phyloP scores from a whole-genome alignment of 2,888 invertebrate genomes.

The Drosophila kokeensis region DNA sequence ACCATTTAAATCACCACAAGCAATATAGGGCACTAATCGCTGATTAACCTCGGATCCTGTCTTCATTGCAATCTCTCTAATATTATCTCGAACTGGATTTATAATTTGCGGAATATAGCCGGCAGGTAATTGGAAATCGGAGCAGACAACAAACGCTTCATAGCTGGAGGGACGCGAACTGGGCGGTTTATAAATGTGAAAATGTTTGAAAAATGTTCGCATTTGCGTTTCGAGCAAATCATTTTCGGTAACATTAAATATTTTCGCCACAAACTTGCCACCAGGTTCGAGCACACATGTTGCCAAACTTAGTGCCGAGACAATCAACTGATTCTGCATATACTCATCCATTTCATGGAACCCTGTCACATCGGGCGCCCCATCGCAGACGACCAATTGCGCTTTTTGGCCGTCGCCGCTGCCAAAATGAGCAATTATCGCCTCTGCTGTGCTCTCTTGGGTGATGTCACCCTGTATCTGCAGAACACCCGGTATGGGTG shows the following conservation, averaged over 20 bases:
- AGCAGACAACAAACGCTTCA: constrained; percentile 98
- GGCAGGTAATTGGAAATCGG: constrained; percentile 92
- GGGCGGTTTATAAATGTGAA: constrained; percentile 96
- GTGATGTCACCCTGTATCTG: constrained; percentile 99
- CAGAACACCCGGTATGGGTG: constrained; percentile 96
- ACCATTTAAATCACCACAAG: constrained; percentile 93
- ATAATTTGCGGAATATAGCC: constrained; percentile 91
- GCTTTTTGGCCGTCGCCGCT: constrained; percentile 91
- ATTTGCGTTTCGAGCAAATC: constrained; percentile 95
- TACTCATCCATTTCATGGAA: constrained; percentile 99
- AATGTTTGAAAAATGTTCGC: constrained; percentile 94
- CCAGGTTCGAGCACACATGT: constrained; percentile 95
- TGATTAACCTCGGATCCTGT: constrained; percentile 91
- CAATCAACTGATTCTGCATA: constrained; percentile 96
- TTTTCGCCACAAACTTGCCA: constrained; percentile 98
- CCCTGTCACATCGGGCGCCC: constrained; percentile 99
- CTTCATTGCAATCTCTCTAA: constrained; percentile 90
- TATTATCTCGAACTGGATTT: constrained; percentile 92
- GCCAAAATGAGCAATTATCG: constrained; percentile 96
- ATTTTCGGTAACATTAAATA: constrained; percentile 97
- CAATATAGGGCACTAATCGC: constrained; percentile 95
- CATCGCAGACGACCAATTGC: constrained; percentile 98
- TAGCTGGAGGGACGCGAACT: constrained; percentile 99
- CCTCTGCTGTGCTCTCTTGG: constrained; percentile 94
- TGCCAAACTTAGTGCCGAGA: constrained; percentile 98